Conservation (phyloP, 2,888 invertebrate genomes). For the Suillia variegata region DNA sequence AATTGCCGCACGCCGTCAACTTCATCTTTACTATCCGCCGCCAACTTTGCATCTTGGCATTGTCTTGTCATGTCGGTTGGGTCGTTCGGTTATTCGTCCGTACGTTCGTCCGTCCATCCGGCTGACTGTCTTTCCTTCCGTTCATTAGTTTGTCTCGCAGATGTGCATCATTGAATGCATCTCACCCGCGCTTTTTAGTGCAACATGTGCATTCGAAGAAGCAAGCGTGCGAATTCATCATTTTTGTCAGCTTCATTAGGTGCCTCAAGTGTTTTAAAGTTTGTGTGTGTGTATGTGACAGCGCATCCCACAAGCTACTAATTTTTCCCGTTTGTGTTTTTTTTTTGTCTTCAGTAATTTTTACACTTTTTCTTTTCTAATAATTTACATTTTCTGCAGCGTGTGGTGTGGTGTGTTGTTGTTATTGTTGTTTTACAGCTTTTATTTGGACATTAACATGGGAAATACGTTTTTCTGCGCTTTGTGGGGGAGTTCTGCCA, state of each 20-base stretch:
- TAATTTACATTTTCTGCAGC: too few species aligned
- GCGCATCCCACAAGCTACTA: neutral
- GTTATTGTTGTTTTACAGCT: neutral
- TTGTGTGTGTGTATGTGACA: too few species aligned
- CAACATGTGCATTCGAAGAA: neutral
- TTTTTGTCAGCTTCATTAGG: too few species aligned
- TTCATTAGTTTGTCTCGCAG: too few species aligned
- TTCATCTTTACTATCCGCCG: neutral
- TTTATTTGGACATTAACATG: neutral
- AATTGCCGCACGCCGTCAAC: conserved; percentile 1
- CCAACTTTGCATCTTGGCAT: neutral
- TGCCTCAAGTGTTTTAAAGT: too few species aligned
- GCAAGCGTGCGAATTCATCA: too few species aligned
- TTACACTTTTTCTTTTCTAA: neutral
- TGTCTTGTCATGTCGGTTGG: neutral
- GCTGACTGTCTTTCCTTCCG: too few species aligned
- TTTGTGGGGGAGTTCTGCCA: too few species aligned
- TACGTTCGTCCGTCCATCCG: too few species aligned
- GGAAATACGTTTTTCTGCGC: neutral
- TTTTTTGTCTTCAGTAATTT: neutral
- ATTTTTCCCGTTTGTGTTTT: neutral
- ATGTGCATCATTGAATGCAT: neutral
- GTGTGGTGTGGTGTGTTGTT: too few species aligned
- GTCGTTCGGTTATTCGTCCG: neutral
- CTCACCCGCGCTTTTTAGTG: neutral